Base-by-base conservation (phyloP, 2,113 vertebrate species). In the Bothrops jararaca region DNA sequence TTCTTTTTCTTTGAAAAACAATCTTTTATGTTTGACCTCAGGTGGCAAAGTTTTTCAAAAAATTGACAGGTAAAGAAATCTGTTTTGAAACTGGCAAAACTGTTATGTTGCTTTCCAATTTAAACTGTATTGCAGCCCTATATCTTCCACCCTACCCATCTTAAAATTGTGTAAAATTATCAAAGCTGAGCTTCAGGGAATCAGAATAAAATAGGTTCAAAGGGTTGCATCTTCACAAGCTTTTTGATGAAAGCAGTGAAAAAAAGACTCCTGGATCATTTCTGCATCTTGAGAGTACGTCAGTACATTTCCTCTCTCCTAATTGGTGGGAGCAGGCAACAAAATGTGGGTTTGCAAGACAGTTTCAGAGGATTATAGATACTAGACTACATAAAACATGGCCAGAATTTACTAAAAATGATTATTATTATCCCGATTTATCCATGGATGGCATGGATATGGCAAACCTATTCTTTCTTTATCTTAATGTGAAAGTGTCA, bases 81-180 rank as follows among this genome's bases (percentile, higher is more conserved):
- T 92, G 48, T 89, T 91, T 89, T 74, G 13, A 94, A 95, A 95
- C 50, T 80, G 69, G 48, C 0, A 24, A 95, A 96, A 92, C 24
- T 24, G 7, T 12, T 91, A 42, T 26, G 34, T 53, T 23, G 94
- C n/a, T 29, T 94, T 50, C 20, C 85, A 1, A 52, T 48, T 0
- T 93, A 60, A 8, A 9, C 86, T 94, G 89, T 58, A 58, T 7
- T 89, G 5, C 3, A 86, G 69, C 90, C 54, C 48, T 91, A 50
- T 2, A 92, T 94, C 85, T 94, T 94, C 87, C 93, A 45, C 9
- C 42, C 1, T 87, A 90, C 0, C 15, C 26, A 39, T 52, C 56
- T 85, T 92, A 87, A 96, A 95, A 90, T 53, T 45, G 88, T 57
- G 45, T 29, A 50, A 96, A 95, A 95, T 80, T 94, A 95, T 85